Evolutionary conservation across 2,888 invertebrate genomes (phyloP).

Genomic region (Zhuqinia jingwanae): DNA sequence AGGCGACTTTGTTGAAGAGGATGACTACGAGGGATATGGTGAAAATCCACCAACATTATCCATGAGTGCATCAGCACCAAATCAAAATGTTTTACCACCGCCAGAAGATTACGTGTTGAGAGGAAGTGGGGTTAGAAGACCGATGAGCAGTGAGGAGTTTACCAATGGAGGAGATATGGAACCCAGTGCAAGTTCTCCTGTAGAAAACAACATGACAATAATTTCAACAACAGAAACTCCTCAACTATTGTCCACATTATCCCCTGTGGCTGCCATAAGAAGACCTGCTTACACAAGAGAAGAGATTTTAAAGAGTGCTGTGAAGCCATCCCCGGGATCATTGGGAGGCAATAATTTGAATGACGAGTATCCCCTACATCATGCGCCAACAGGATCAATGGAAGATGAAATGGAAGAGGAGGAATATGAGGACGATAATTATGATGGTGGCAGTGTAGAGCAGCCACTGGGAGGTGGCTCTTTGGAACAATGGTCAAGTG

Average conservation of each 20-base stretch:
- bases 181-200: constrained; percentile 57
- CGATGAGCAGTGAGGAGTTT: constrained; percentile 68
- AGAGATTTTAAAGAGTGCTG: constrained; percentile 42
- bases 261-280: constrained; percentile 39
- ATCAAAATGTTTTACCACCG: constrained; percentile 63
- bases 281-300: constrained; percentile 63
- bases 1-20: constrained; percentile 46
- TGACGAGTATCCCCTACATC: background rate
- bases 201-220: constrained; percentile 3
- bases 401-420: constrained; percentile 52
- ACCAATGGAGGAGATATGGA: constrained; percentile 55
- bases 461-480: background rate
- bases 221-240: constrained; percentile 29
- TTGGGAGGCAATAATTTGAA: constrained; percentile 32
- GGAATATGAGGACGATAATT: constrained; percentile 59
- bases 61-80: constrained; percentile 69
- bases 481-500: constrained; percentile 60
- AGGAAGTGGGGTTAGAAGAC: constrained; percentile 76
- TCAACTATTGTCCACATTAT: background rate
- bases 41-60: constrained; percentile 61
- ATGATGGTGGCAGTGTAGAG: constrained; percentile 63
- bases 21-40: constrained; percentile 60
- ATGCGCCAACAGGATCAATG: background rate
- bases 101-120: constrained; percentile 54
- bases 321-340: constrained; percentile 60